A percentile compares a stretch with the other conserved stretches of the same genome.
phyloP scores from a whole-genome alignment of 92 coral and sea anemone genomes.

The Siderastrea radians region DNA sequence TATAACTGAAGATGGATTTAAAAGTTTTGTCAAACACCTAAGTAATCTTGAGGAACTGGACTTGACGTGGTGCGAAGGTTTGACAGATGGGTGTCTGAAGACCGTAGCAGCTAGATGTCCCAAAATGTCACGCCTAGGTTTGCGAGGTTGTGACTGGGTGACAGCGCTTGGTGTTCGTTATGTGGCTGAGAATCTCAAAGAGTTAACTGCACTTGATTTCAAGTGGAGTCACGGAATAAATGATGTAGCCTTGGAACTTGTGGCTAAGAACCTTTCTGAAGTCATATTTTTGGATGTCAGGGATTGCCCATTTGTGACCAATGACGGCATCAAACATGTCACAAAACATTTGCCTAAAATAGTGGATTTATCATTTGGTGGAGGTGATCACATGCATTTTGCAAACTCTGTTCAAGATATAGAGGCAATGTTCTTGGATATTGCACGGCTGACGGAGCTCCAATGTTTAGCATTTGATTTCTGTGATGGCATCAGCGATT shows the following conservation, averaged over 20 bases:
- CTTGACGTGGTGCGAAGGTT: conserved; percentile 90
- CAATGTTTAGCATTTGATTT: conserved; percentile 84
- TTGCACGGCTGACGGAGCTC: conserved; percentile 78
- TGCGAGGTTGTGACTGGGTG: conserved; percentile 96
- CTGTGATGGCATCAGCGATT: conserved; percentile 81
- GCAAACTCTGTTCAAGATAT: conserved; percentile 73
- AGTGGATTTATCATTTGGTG: conserved; percentile 87
- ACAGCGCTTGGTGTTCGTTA: conserved; percentile 76
- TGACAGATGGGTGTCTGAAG: conserved; percentile 82
- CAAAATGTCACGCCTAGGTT: conserved; percentile 68
- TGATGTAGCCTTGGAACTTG: conserved; percentile 74
- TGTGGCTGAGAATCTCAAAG: conserved; percentile 77
- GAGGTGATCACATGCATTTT: conserved; percentile 87
- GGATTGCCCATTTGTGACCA: conserved; percentile 89
- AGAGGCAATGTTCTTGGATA: conserved; percentile 81
- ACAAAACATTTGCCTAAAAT: conserved; percentile 81
- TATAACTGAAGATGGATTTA: conserved; percentile 85
- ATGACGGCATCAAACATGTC: conserved; percentile 78
- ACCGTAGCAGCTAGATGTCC: conserved; percentile 77
- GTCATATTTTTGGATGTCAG: conserved; percentile 80
- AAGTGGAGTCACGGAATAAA: conserved; percentile 89
- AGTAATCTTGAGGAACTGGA: conserved; percentile 79
- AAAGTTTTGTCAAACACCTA: conserved; percentile 74
- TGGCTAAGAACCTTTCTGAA: conserved; percentile 81
- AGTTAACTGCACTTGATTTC: conserved; percentile 79